phyloP scores from a whole-genome alignment of 2,797 vertebrate species.

The Anguilla anguilla region DNA sequence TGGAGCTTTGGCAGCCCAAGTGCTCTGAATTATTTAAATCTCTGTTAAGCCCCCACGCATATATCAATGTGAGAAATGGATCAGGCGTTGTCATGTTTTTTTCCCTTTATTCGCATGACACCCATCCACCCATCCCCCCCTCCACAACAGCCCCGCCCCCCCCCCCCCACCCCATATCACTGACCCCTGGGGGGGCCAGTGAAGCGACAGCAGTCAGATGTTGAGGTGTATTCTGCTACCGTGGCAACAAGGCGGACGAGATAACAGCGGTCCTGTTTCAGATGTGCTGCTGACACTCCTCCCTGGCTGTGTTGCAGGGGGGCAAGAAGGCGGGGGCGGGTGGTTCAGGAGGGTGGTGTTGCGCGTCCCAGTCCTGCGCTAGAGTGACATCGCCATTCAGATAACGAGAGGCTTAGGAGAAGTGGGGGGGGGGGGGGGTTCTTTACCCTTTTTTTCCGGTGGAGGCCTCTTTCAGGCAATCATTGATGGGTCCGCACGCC shows the following conservation, averaged over 20 bases:
- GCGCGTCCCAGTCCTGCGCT: background rate
- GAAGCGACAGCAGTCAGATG: conserved; percentile 9
- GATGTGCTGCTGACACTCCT: background rate
- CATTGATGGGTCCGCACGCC: conserved; percentile 52
- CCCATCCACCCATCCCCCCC: background rate
- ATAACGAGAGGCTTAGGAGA: background rate
- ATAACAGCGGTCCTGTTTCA: background rate
- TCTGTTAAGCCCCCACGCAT: conserved; percentile 79
- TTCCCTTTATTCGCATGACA: conserved; percentile 38
- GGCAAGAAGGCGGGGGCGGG: conserved; percentile 17
- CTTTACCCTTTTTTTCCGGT: background rate
- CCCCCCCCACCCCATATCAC: conserved; percentile 48
- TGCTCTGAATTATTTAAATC: conserved; percentile 89
- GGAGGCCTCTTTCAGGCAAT: background rate
- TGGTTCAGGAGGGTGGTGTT: background rate
- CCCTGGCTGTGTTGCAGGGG: background rate
- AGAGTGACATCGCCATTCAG: conserved; percentile 38
- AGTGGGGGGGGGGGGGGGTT: background rate
- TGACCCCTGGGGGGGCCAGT: conserved; percentile 16
- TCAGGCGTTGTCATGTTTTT: conserved; percentile 69
- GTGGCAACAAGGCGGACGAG: background rate
- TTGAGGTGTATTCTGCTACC: conserved; percentile 4
- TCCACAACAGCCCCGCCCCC: background rate
- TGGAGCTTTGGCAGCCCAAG: conserved; percentile 77
- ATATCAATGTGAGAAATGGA: conserved; percentile 78